These are phyloP conservation scores for Chiridota heheva DNA, from an alignment of 35 echinoderm and acorn worm genomes.

Conservation along the genomic window DNA sequence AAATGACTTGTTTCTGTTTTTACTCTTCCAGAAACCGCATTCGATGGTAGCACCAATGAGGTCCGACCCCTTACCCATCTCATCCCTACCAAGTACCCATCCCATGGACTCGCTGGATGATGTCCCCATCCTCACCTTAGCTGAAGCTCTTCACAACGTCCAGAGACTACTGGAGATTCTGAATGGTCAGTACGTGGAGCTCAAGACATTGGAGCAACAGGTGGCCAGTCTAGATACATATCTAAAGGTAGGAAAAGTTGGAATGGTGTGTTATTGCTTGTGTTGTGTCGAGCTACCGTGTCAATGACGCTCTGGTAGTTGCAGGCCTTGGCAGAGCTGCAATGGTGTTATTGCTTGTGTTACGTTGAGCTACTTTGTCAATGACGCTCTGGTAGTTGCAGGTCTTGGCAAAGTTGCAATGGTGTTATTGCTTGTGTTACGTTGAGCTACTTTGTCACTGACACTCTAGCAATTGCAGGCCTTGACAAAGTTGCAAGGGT, in stretches of 20 bases:
- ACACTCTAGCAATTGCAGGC: no score
- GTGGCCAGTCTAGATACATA: constrained; percentile 65
- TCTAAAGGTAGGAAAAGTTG: constrained; percentile 56
- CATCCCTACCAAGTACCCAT: constrained; percentile 10
- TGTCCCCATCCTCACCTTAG: constrained; percentile 75
- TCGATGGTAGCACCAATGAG: constrained; percentile 24
- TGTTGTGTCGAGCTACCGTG: background rate
- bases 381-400: no score
- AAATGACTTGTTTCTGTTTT: no score
- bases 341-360: no score
- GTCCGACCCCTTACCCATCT: background rate
- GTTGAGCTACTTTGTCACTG: no score
- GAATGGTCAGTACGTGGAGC: constrained; percentile 78
- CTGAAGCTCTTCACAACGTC: constrained; percentile 82
- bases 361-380: no score
- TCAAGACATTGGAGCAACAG: constrained; percentile 66
- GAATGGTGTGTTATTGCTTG: background rate
- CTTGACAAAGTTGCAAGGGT: no score
- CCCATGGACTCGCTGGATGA: constrained; percentile 68
- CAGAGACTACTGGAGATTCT: constrained; percentile 71
- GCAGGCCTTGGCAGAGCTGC: no score
- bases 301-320: no score
- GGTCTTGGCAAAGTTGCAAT: no score
- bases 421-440: no score
- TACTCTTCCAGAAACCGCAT: constrained; percentile 9